Percentiles rank a stretch among this genome's conserved stretches.
Conservation (phyloP, 2,797 vertebrate genomes). For the Chiloscyllium punctatum region DNA sequence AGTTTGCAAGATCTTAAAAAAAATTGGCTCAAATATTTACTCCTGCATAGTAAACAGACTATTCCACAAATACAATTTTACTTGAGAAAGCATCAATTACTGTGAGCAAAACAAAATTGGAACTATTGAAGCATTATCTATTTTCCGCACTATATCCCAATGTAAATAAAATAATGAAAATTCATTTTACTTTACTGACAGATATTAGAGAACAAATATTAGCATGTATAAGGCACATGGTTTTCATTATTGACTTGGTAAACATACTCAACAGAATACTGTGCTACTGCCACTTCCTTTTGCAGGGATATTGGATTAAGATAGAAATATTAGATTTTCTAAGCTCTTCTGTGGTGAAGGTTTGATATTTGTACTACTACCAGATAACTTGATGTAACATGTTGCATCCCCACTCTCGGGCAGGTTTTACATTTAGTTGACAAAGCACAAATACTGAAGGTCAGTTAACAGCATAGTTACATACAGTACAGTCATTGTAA, state of each 20-base stretch:
- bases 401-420: background rate
- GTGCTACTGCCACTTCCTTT: background rate
- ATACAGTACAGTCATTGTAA: background rate
- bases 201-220: slow-evolving; percentile 26
- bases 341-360: background rate
- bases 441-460: background rate
- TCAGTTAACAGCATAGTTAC: background rate
- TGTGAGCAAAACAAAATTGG: background rate
- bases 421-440: background rate
- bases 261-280: background rate
- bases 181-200: background rate
- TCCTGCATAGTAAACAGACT: background rate
- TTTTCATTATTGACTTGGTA: slow-evolving; percentile 15
- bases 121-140: background rate
- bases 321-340: background rate
- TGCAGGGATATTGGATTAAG: background rate
- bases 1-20: background rate
- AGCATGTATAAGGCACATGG: background rate
- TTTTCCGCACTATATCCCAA: background rate
- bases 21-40: background rate
- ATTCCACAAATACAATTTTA: background rate
- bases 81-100: background rate
- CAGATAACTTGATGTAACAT: background rate
- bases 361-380: background rate
- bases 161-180: slow-evolving; percentile 19